Conservation (phyloP, 2,797 vertebrate species). For the Sebastolobus alascanus region DNA sequence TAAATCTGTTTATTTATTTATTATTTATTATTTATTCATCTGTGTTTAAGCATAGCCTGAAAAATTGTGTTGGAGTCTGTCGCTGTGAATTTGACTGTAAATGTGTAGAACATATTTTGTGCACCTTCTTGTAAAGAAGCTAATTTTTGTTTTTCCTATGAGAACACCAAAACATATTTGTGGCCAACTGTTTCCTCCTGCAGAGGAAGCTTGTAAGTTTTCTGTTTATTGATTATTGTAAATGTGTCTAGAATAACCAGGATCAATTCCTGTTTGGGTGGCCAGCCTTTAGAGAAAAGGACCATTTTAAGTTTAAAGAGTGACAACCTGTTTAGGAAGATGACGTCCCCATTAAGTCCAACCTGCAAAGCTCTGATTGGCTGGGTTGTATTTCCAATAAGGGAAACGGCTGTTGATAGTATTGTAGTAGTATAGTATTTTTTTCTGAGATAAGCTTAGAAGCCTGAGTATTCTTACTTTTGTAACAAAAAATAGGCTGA, state of each 20-base stretch:
- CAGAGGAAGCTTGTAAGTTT: not conserved
- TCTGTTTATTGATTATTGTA: not conserved
- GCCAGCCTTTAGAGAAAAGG: not conserved
- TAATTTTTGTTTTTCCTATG: not conserved
- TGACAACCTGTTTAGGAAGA: not conserved
- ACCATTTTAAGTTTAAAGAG: not conserved
- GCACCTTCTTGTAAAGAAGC: not conserved
- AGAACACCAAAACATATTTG: not conserved
- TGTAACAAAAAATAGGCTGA: not conserved
- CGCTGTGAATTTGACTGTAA: not conserved
- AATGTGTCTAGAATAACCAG: not conserved
- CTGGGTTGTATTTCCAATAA: no score
- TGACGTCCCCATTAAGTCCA: not conserved
- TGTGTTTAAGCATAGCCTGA: not conserved
- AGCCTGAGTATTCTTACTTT: not conserved
- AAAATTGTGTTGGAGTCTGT: not conserved
- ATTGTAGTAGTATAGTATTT: not conserved
- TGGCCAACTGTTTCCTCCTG: not conserved
- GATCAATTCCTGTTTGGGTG: not conserved
- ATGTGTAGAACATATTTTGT: not conserved
- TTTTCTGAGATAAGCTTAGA: not conserved
- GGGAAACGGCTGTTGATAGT: no score
- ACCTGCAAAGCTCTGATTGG: no score
- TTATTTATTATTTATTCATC: no score
- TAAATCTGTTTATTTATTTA: not conserved